Percentiles rank a stretch among this genome's conserved stretches.
Evolutionary conservation across 2,113 vertebrate genomes (phyloP).

Genomic region (Tautogolabrus adspersus): DNA sequence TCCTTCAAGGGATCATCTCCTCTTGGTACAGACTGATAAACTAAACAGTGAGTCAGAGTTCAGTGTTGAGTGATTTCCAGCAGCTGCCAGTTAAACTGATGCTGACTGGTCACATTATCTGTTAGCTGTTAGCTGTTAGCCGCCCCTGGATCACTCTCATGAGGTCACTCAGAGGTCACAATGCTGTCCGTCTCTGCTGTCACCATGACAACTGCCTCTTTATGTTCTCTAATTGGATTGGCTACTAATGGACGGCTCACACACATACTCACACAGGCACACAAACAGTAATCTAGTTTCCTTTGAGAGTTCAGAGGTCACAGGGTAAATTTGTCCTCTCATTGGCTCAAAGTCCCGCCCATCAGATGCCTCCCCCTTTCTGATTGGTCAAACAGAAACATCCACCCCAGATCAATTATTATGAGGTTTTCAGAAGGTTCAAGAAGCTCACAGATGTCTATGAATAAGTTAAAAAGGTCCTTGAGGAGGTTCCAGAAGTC

Average conservation of each 20-base stretch:
- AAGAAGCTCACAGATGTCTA: not conserved
- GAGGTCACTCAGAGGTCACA: constrained; percentile 41
- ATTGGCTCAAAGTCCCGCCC: not conserved
- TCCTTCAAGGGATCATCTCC: not conserved
- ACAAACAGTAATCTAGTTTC: not conserved
- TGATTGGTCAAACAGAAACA: not conserved
- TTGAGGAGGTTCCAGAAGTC: not conserved
- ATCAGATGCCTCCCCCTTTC: not conserved
- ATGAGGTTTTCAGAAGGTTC: not conserved
- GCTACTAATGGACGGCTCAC: not conserved
- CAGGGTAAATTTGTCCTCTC: constrained; percentile 1
- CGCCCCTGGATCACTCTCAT: not conserved
- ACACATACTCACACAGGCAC: constrained; percentile 4
- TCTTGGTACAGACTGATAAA: not conserved
- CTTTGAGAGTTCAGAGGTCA: constrained; percentile 15
- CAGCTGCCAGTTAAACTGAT: not conserved
- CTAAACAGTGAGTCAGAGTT: not conserved
- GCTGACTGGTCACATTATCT: not conserved
- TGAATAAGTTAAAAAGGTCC: not conserved
- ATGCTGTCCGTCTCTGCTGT: constrained; percentile 20
- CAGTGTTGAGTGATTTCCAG: not conserved
- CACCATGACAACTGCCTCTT: constrained; percentile 31
- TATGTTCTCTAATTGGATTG: constrained; percentile 48
- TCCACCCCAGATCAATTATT: not conserved
- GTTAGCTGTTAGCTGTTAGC: too few species aligned